A percentile compares a stretch with the other conserved stretches of the same genome.
phyloP scores from a whole-genome alignment of 2,888 invertebrate species.

The Bombylius discolor region DNA sequence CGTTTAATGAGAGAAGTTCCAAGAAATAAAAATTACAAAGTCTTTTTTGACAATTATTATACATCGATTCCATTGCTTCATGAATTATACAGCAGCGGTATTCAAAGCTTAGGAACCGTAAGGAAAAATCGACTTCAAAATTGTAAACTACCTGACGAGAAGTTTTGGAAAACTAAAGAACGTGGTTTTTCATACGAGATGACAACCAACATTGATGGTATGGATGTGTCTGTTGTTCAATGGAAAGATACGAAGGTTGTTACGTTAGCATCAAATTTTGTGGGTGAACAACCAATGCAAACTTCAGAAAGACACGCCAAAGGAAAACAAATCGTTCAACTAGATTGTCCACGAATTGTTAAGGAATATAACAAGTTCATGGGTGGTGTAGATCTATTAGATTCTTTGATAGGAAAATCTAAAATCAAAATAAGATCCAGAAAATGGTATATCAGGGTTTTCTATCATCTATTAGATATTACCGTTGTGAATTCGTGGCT shows the following conservation, averaged over 20 bases:
- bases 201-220: conserved; percentile 7
- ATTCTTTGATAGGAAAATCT: conserved; percentile 1
- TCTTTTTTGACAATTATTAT: conserved; percentile 3
- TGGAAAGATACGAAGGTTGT: conserved; percentile 11
- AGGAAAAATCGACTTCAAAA: conserved; percentile 8
- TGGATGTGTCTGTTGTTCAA: conserved; percentile 1
- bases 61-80: conserved; percentile 8
- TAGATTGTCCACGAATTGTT: conserved; percentile 9
- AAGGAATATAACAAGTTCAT: conserved; percentile 9
- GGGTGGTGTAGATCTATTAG: conserved; percentile 10
- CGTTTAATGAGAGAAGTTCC: conserved; percentile 12
- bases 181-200: conserved; percentile 6
- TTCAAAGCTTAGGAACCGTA: conserved; percentile 8
- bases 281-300: conserved; percentile 1
- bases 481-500: conserved; percentile 7
- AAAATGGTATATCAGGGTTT: conserved; percentile 10
- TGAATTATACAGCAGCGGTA: conserved; percentile 6
- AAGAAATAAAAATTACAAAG: conserved; percentile 7
- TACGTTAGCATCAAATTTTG: conserved; percentile 9
- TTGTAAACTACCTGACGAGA: conserved; percentile 9
- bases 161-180: conserved; percentile 5
- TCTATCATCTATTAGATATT: conserved; percentile 9
- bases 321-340: background rate
- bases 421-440: conserved; percentile 3
- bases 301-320: background rate